Conservation (phyloP, 1,140 invertebrate species). For the Hyphantria cunea region DNA sequence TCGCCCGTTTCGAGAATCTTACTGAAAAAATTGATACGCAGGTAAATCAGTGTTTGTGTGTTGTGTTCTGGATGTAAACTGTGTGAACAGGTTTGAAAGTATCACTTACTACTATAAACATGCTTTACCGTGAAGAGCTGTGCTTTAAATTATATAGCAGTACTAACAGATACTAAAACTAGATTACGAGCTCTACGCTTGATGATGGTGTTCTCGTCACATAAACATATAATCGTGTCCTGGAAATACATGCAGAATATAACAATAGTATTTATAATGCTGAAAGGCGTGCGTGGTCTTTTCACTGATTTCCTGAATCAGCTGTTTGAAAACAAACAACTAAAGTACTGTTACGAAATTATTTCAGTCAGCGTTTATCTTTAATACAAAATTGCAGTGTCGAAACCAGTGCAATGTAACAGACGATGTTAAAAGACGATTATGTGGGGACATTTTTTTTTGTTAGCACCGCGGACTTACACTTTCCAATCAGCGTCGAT, state of each 20-base stretch:
- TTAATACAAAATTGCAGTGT: constrained; percentile 9
- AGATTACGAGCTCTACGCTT: too few relatives aligned
- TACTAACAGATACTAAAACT: too few relatives aligned
- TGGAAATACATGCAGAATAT: too few relatives aligned
- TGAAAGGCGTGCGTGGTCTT: too few relatives aligned
- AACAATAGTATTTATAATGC: too few relatives aligned
- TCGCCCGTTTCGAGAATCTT: constrained; percentile 90
- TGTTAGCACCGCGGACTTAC: constrained; percentile 24
- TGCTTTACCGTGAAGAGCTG: constrained; percentile 12
- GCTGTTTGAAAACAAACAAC: constrained; percentile 31
- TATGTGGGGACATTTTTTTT: constrained; percentile 25
- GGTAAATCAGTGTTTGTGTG: constrained; percentile 43
- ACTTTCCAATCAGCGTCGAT: constrained; percentile 46
- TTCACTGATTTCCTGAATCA: constrained; percentile 27
- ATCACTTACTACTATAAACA: constrained; percentile 17
- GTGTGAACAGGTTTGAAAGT: constrained; percentile 31
- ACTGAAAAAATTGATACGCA: constrained; percentile 74
- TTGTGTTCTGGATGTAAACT: constrained; percentile 24
- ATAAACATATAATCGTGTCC: too few relatives aligned
- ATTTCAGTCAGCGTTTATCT: constrained; percentile 15
- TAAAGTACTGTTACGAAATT: constrained; percentile 22
- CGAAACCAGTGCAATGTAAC: constrained; percentile 8
- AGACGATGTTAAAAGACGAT: constrained; percentile 35
- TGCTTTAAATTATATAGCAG: too few relatives aligned
- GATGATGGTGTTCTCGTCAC: too few relatives aligned